phyloP scores from a whole-genome alignment of 1,140 invertebrate species.

The Drosophila busckii region DNA sequence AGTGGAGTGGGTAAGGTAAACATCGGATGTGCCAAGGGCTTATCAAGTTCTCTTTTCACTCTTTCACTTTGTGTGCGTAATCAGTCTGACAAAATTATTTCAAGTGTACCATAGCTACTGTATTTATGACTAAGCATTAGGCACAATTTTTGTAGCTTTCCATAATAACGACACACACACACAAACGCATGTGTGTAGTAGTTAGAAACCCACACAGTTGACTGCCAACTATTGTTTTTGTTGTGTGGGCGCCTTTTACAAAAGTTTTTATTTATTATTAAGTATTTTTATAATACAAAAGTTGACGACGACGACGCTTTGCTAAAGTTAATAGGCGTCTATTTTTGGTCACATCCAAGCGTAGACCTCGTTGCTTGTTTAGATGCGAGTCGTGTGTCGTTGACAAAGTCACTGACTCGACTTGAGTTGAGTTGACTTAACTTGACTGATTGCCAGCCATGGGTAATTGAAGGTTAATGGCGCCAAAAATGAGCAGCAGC shows the following conservation, averaged over 20 bases:
- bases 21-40: conserved; percentile 49
- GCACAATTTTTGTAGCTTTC: too few species aligned
- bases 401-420: conserved; percentile 39
- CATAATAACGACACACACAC: conserved; percentile 2
- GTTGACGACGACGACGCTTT: conserved; percentile 21
- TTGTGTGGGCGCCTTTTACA: conserved; percentile 49
- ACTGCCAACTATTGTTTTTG: background rate
- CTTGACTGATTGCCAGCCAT: conserved; percentile 47
- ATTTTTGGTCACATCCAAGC: conserved; percentile 65
- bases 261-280: conserved; percentile 28
- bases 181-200: too few species aligned
- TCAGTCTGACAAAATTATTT: too few species aligned
- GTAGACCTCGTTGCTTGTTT: conserved; percentile 9
- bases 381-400: conserved; percentile 60
- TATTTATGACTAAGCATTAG: too few species aligned
- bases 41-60: too few species aligned
- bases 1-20: too few species aligned
- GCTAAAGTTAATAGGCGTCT: conserved; percentile 47
- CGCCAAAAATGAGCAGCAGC: conserved; percentile 57
- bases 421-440: too few species aligned
- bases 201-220: conserved; percentile 1
- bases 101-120: too few species aligned
- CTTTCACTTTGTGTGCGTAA: too few species aligned
- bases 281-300: conserved; percentile 27
- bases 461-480: conserved; percentile 68